Evolutionary conservation across 2,888 invertebrate genomes (phyloP), one percentile per base, ranked within the genome.

Genomic region (Desoria tigrina): DNA sequence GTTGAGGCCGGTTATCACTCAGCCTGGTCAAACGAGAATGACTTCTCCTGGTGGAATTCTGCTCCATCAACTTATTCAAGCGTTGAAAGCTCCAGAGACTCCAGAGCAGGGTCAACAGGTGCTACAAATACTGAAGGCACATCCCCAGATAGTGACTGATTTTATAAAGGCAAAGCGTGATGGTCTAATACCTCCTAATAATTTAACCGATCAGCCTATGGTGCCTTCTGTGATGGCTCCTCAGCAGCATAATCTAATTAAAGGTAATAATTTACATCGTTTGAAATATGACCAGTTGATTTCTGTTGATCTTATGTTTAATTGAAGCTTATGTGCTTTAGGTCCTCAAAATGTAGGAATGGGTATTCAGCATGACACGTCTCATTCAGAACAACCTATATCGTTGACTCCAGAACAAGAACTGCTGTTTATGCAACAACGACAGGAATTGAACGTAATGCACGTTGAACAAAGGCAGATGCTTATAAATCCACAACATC

Each of bases 141-240:
- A 95, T 82, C 96, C 96, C 45, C 92, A 92, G 77, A 84, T 97
- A 54, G 95, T 96, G 93, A 93, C 94, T 63, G 93, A 94, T 61
- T 94, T 94, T 79, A 90, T 96, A 74, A 93, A 74, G 56, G 76
- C 74, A 37, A 75, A 76, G 49, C 74, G 73, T 55, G 67, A 70
- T 51, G 71, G 72, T 53, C 77, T 76, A 75, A 82, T 82, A 76
- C 79, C 81, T 58, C 82, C 81, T 80, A 84, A 82, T 74, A 82
- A 83, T 76, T 84, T 84, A 24, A 71, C 68, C 56, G 56, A 69
- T 26, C 63, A 68, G 57, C 49, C 68, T 65, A 66, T 69, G 69
- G 54, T 61, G 62, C 24, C 42, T 50, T 28, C 53, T n/a, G 59
- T 64, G 9, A 59, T 64, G 60, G 21, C 45, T 42, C 71, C 45